Percentiles rank a stretch among this genome's conserved stretches.
phyloP scores from a whole-genome alignment of 2,113 vertebrate species.

The Marmota flaviventris region DNA sequence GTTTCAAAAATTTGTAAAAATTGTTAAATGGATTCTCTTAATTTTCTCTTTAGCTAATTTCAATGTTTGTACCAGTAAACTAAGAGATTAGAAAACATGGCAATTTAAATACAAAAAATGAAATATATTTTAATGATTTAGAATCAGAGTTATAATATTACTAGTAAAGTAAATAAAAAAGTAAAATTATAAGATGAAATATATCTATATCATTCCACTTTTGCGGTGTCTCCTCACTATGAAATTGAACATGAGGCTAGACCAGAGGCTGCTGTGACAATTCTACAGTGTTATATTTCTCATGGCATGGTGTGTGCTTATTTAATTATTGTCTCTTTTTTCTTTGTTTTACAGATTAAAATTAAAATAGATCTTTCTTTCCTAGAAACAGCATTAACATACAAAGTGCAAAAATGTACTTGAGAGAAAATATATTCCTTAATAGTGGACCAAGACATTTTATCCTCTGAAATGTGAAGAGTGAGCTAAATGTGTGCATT shows the following conservation, averaged over 20 bases:
- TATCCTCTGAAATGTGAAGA: background rate
- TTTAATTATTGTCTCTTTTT: background rate
- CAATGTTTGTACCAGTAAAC: background rate
- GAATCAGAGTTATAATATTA: background rate
- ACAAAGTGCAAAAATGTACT: background rate
- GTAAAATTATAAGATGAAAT: background rate
- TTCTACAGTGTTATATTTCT: background rate
- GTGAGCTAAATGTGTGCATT: background rate
- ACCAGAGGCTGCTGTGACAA: background rate
- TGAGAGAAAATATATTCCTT: background rate
- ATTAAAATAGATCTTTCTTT: background rate
- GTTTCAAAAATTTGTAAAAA: background rate
- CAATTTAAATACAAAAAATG: slow-evolving; percentile 8
- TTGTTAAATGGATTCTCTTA: background rate
- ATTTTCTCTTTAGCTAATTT: background rate
- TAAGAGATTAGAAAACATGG: background rate
- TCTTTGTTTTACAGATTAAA: background rate
- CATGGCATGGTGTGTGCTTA: background rate
- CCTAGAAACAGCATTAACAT: background rate
- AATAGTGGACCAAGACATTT: background rate
- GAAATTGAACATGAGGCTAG: background rate
- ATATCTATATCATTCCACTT: background rate
- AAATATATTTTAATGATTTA: background rate
- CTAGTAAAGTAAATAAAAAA: background rate
- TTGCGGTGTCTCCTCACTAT: background rate